Evolutionary conservation across 2,888 invertebrate genomes (phyloP), one percentile per base, ranked within the genome.

Genomic region (Agapetus fuscipes): DNA sequence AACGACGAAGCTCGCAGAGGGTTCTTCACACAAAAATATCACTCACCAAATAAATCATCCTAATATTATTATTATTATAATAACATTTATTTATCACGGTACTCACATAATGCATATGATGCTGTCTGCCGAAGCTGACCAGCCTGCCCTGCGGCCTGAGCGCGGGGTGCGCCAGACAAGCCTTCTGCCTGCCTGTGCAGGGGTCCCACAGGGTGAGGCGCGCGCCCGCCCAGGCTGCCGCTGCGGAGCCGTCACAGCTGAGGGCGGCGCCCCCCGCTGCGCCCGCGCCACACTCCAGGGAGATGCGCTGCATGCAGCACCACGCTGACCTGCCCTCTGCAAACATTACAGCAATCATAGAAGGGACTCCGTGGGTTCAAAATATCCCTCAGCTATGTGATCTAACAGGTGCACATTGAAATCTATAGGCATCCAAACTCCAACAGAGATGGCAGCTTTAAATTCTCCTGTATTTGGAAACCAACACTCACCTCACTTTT

Each of bases 211-310:
- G 39, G 0, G 68, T 67, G 35, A 70, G 50, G 43, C 68, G 68
- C 27, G 60, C 57, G 0, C 69, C 70, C 37, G 67, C 68, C 70
- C 69, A 70, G 2, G 67, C 68, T 0, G 70, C 70, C n/a, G 68
- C 66, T 38, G 68, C 49, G 0, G 70, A 70, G 0, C 70, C 68
- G 16, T 69, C 70, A 30, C 63, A 61, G 0, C 69, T 67, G 46
- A 70, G 61, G 9, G 65, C 66, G 3, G 65, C 62, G 2, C 62
- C 65, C 1, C 66, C 66, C 7, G 43, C 40, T 13, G 30, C 24
- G 12, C 43, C 45, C 2, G 38, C 42, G 48, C 51, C 37, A 58
- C 58, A n/a, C 52, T 16, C 16, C 10, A 31, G 20, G 5, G 9
- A 7, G 9, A 35, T 37, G 5, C 17, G 33, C 2, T 39, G 37